Evolutionary conservation across 2,113 vertebrate species (phyloP).

Genomic region (Nothobranchius kuhntae): DNA sequence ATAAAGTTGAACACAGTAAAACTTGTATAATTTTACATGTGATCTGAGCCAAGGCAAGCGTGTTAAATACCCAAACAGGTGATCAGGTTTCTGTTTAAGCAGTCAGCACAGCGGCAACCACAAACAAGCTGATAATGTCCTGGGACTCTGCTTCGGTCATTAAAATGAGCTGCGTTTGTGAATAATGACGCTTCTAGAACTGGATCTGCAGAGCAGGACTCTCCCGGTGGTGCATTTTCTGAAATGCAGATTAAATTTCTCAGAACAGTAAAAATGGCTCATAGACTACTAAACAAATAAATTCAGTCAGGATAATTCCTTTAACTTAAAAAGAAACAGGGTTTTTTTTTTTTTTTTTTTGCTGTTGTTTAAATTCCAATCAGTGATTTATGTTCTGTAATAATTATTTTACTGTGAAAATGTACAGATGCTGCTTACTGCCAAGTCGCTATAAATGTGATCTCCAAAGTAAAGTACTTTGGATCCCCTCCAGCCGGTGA

Average conservation of each 20-base stretch:
- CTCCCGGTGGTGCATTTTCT: background rate
- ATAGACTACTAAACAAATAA: slow-evolving; percentile 3
- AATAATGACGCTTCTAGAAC: too few relatives aligned
- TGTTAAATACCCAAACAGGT: background rate
- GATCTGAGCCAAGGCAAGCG: background rate
- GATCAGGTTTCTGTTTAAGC: background rate
- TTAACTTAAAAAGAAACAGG: background rate
- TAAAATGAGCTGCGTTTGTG: too few relatives aligned
- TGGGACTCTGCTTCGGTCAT: background rate
- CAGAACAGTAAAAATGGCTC: background rate
- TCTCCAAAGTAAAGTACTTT: slow-evolving; percentile 98
- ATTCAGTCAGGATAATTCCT: background rate
- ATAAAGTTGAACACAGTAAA: background rate
- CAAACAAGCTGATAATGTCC: background rate
- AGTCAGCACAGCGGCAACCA: background rate
- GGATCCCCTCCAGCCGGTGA: slow-evolving; percentile 97
- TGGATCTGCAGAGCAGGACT: too few relatives aligned
- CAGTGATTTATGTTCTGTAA: slow-evolving; percentile 2
- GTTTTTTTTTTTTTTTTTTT: background rate
- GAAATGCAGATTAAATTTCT: background rate
- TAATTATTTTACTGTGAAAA: slow-evolving; percentile 4
- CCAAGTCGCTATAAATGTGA: slow-evolving; percentile 99
- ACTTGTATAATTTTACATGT: background rate
- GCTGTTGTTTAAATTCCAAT: background rate
- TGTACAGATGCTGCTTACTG: slow-evolving; percentile 81